phyloP scores from a whole-genome alignment of 1,140 invertebrate genomes.

The Oedothorax gibbosus region DNA sequence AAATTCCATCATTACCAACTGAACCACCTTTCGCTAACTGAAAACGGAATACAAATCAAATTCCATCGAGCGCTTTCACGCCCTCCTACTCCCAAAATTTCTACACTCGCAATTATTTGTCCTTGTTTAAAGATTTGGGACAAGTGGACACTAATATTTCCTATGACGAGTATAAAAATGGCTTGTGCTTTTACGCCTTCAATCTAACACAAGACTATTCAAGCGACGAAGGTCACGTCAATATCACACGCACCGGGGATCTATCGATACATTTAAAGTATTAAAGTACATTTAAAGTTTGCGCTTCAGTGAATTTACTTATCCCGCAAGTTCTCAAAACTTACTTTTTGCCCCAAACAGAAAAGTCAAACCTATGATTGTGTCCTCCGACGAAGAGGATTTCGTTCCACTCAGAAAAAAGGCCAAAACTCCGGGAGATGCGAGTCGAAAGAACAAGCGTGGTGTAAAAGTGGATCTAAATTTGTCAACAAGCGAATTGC shows the following conservation, averaged over 20 bases:
- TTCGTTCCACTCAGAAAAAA: no score
- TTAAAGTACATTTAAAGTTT: no score
- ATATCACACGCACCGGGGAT: background rate
- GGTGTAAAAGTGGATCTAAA: no score
- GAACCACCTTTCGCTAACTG: background rate
- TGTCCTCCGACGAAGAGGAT: no score
- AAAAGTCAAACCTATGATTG: no score
- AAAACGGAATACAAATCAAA: background rate
- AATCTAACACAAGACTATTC: slow-evolving; percentile 4
- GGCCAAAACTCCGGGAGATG: no score
- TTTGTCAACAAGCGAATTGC: no score
- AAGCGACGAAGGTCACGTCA: background rate
- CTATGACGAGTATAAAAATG: background rate
- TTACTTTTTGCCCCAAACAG: no score
- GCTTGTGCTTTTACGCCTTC: background rate
- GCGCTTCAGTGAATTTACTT: no score
- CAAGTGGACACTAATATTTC: background rate
- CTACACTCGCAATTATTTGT: background rate
- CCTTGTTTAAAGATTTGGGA: background rate
- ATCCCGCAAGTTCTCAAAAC: no score
- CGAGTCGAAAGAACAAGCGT: no score
- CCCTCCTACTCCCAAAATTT: background rate
- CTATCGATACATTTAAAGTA: slow-evolving; percentile 17
- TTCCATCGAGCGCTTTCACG: background rate
- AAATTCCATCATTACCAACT: background rate